These are phyloP conservation scores for Drosophila grimshawi DNA, from an alignment of 1,140 invertebrate species.

Conservation along the genomic window DNA sequence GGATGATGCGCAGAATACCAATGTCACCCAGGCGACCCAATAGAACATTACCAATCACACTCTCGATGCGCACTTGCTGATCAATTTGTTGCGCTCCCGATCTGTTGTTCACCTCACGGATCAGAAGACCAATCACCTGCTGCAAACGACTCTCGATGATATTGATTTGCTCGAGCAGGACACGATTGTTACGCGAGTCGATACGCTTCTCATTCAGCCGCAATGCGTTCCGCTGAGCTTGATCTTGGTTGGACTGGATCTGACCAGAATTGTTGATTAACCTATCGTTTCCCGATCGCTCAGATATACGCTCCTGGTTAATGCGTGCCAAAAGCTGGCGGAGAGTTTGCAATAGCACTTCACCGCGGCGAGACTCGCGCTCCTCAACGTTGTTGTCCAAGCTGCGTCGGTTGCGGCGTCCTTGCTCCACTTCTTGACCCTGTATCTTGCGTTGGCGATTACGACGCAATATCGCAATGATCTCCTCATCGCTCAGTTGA, in stretches of 20 bases:
- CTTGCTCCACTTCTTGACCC: slow-evolving; percentile 8
- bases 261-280: slow-evolving; percentile 28
- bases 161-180: slow-evolving; percentile 45
- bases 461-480: slow-evolving; percentile 47
- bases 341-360: slow-evolving; percentile 59
- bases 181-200: slow-evolving; percentile 48
- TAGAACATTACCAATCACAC: slow-evolving; percentile 51
- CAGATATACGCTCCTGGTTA: slow-evolving; percentile 62
- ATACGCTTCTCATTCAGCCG: slow-evolving; percentile 57
- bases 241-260: slow-evolving; percentile 16
- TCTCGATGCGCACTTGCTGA: slow-evolving; percentile 42
- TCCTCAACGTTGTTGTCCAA: slow-evolving; percentile 17
- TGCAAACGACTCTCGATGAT: slow-evolving; percentile 26
- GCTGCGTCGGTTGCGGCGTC: slow-evolving; percentile 56
- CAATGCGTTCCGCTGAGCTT: slow-evolving; percentile 39
- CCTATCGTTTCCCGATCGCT: slow-evolving; percentile 15
- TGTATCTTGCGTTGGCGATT: slow-evolving; percentile 42
- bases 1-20: slow-evolving; percentile 55
- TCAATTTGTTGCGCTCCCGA: slow-evolving; percentile 8
- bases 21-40: slow-evolving; percentile 56
- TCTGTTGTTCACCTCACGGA: slow-evolving; percentile 29
- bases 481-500: slow-evolving; percentile 52
- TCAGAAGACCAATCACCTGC: slow-evolving; percentile 19
- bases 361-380: slow-evolving; percentile 40
- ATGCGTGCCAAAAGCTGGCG: slow-evolving; percentile 69